phyloP scores from a whole-genome alignment of 64 coral and sea anemone genomes.

The Montipora sp. region DNA sequence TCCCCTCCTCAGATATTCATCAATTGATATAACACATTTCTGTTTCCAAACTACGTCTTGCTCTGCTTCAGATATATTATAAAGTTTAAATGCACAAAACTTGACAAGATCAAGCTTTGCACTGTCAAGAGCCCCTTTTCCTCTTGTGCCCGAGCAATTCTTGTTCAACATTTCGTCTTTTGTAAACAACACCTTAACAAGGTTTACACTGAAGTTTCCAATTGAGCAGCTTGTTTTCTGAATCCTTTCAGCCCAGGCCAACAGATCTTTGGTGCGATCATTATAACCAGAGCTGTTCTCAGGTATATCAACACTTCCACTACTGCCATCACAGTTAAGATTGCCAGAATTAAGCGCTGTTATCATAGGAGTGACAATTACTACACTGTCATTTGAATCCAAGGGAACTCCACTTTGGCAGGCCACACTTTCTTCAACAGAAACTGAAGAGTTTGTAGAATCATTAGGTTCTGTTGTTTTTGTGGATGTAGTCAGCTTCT shows the following conservation, averaged over 20 bases:
- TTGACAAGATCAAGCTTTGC: slow-evolving; percentile 66
- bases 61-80: slow-evolving; percentile 37
- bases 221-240: slow-evolving; percentile 68
- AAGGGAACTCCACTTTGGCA: background rate
- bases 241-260: slow-evolving; percentile 65
- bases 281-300: background rate
- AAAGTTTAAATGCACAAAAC: slow-evolving; percentile 71
- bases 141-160: slow-evolving; percentile 72
- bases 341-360: slow-evolving; percentile 4
- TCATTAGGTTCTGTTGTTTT: background rate
- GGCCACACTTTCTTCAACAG: background rate
- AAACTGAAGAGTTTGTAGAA: background rate
- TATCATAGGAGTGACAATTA: background rate
- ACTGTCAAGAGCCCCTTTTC: slow-evolving; percentile 62
- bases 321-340: slow-evolving; percentile 14
- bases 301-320: background rate
- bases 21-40: slow-evolving; percentile 69
- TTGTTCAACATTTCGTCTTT: slow-evolving; percentile 67
- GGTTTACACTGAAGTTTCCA: slow-evolving; percentile 67
- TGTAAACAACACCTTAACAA: slow-evolving; percentile 66
- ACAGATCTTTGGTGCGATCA: slow-evolving; percentile 55
- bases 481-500: background rate
- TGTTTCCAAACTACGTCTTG: slow-evolving; percentile 70
- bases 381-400: background rate
- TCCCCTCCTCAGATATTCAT: slow-evolving; percentile 65